These are phyloP conservation scores for Monarcha castaneiventris DNA, from an alignment of 2,113 vertebrate species.

Conservation along the genomic window DNA sequence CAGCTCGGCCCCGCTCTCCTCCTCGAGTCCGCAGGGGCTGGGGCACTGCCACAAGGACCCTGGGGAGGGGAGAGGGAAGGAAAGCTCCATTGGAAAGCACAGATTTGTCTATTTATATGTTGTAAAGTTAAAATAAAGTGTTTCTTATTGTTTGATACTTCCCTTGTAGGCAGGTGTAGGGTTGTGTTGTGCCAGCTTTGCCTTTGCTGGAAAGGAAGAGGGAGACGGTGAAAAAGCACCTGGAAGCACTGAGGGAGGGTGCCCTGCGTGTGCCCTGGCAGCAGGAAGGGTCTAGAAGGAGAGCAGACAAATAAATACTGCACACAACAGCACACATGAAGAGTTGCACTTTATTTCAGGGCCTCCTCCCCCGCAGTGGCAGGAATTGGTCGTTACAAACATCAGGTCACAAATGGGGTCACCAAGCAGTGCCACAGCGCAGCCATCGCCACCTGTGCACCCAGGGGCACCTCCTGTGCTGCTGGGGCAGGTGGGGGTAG, in stretches of 20 bases:
- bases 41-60: neutral
- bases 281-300: neutral
- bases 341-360: constrained; percentile 72
- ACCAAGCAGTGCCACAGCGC: neutral
- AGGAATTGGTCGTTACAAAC: neutral
- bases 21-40: neutral
- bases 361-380: constrained; percentile 13
- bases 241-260: neutral
- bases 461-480: rapidly evolving
- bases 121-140: constrained; percentile 86
- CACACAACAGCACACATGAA: neutral
- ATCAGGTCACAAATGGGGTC: neutral
- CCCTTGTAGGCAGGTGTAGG: constrained; percentile 58
- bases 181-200: neutral
- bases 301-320: neutral
- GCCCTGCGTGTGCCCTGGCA: neutral
- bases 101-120: constrained; percentile 84
- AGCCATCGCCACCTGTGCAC: neutral
- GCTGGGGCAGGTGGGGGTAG: neutral
- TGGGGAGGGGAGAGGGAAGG: neutral
- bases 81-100: constrained; percentile 72
- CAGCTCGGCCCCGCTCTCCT: neutral
- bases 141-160: constrained; percentile 84
- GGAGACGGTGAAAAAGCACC: neutral
- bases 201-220: neutral